Evolutionary conservation across 2,888 invertebrate genomes (phyloP), one percentile per base, ranked within the genome.

Genomic region (Ashinkailepas kermadecensis): DNA sequence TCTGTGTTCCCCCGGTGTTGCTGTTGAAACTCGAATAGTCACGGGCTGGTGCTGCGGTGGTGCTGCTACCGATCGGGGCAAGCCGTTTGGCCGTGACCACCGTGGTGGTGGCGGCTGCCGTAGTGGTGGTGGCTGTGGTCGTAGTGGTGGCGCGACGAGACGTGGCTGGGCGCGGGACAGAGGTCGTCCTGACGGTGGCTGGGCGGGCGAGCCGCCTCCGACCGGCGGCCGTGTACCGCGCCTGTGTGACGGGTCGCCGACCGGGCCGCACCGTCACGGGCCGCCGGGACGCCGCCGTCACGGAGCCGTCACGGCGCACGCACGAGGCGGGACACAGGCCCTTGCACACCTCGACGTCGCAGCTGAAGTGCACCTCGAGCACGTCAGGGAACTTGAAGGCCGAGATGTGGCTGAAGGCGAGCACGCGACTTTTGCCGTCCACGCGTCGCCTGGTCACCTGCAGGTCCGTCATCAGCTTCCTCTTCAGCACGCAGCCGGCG

Each of bases 371-470:
- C n/a, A 86, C 86, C 81, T 86, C 85, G 74, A 85, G 84, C 13
- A 84, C 82, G 81, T 86, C 86, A 3, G 86, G 86, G 81, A 86
- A 86, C 82, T 85, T 86, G 82, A 86, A 86, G 15, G 86, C 86
- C 81, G 84, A 81, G 12, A 85, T 79, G 78, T 83, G 84, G 39
- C 85, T 85, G 81, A 84, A 85, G 12, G 86, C 85, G 39, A 86
- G 84, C 18, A 85, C 83, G 83, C 89, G 89, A 84, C 88, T 89
- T 4, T 91, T 91, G 0, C 90, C 90, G 78, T 90, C 89, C 54
- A 74, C 7, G 8, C 89, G 89, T 39, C 83, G 81, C 15, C 84
- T 80, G 57, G 84, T 84, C 58, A 83, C 83, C 65, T 83, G 82
- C 83, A 85, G 85, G 7, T 83, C 82, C 67, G 85, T 85, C 58